Conservation (phyloP, 1,140 invertebrate species). For the Bactericera cockerelli region DNA sequence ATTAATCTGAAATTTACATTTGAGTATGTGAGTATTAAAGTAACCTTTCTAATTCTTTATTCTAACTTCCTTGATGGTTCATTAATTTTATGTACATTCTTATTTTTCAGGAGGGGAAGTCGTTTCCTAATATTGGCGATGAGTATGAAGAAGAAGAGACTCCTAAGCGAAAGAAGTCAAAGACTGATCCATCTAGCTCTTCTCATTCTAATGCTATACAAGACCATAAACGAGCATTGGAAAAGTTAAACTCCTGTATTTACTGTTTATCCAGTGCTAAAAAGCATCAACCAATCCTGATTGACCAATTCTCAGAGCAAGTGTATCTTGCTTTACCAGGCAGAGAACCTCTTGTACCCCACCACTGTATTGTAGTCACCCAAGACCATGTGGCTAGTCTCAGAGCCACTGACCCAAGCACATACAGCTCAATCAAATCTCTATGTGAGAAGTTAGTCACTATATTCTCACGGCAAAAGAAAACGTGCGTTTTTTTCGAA, state of each 20-base stretch:
- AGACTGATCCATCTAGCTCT: too few species aligned
- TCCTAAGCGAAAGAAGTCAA: too few species aligned
- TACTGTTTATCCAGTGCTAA: conserved; percentile 48
- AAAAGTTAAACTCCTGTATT: conserved; percentile 58
- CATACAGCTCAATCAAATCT: not conserved
- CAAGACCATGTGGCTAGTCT: not conserved
- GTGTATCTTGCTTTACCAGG: not conserved
- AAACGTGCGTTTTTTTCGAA: conserved; percentile 83
- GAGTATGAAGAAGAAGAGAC: conserved; percentile 56
- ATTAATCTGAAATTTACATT: too few species aligned
- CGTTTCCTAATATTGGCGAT: conserved; percentile 66
- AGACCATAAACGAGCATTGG: conserved; percentile 48
- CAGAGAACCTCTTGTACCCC: not conserved
- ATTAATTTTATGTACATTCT: too few species aligned
- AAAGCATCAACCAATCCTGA: not conserved
- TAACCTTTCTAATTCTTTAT: too few species aligned
- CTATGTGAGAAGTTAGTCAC: conserved; percentile 41
- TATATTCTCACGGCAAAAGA: conserved; percentile 53
- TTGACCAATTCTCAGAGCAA: not conserved
- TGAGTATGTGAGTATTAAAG: too few species aligned
- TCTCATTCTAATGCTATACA: conserved; percentile 50
- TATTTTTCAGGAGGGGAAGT: conserved; percentile 41
- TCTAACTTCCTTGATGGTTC: too few species aligned
- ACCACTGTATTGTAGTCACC: not conserved
- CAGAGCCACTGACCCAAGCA: not conserved